Base-by-base conservation (phyloP, 2,113 vertebrate species). In the Ia io region DNA sequence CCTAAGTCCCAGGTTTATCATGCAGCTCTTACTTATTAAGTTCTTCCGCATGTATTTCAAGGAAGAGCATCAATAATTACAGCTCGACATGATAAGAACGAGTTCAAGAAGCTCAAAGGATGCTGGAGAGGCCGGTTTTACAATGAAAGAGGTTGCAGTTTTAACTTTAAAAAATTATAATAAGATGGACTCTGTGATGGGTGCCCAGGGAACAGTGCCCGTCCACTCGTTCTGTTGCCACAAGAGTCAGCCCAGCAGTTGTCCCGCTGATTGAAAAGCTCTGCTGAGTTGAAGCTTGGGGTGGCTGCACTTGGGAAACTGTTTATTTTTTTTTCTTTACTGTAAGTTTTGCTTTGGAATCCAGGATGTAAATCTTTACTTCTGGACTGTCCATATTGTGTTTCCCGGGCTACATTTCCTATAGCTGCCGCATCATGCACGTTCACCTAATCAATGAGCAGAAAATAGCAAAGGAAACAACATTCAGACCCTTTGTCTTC, bases 271-370 rank as follows among this genome's bases (percentile, higher is more conserved):
- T 9, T 59, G n/a, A 18, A 10, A 77, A 49, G 9, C 35, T 76
- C 28, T 37, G 2, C 47, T 69, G 74, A 49, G 23, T 53, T 78
- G 22, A 65, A 56, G 25, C 42, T 37, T 63, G 9, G 22, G 17
- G 40, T 51, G n/a, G 20, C 10, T 44, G 2, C 9, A 80, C 44
- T 63, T 53, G 20, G 47, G 37, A 86, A 18, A 85, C 71, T 61
- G 20, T 56, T 61, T 10, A 11, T 17, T 44, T 63, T 44, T 44
- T 61, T 84, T 79, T 35, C 8, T 40, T 85, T 63, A 42, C 16
- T 82, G 40, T 79, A 91, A 83, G n/a, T 82, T 91, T 85, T 94
- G 35, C 14, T 93, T 84, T 67, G 8, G 6, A 53, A 14, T 73
- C 40, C n/a, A 70, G 83, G 67, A 74, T 82, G 61, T 23, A 88